Conservation (phyloP, 2,113 vertebrate species). For the Butorides virescens region DNA sequence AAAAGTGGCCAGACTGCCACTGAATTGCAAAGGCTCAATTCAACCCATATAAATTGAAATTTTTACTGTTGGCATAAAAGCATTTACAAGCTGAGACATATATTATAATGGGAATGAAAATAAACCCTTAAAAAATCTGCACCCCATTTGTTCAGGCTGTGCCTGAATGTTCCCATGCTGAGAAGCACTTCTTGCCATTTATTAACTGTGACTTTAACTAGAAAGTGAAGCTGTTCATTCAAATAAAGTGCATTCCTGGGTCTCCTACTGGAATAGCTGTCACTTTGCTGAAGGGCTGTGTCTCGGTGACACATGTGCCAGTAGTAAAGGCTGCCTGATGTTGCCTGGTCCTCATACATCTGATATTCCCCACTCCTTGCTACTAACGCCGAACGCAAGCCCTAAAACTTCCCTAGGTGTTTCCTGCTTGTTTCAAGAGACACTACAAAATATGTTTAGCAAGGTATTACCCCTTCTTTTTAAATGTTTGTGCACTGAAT, state of each 20-base stretch:
- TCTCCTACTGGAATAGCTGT: conserved; percentile 51
- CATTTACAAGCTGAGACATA: conserved; percentile 47
- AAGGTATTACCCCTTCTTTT: neutral
- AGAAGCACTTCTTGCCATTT: conserved; percentile 62
- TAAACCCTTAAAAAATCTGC: conserved; percentile 59
- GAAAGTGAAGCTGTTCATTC: conserved; percentile 53
- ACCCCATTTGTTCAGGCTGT: conserved; percentile 60
- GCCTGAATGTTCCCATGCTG: conserved; percentile 31
- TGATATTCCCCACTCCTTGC: neutral
- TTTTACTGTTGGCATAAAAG: conserved; percentile 47
- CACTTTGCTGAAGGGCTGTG: conserved; percentile 4
- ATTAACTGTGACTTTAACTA: conserved; percentile 64
- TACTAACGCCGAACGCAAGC: neutral
- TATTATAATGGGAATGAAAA: conserved; percentile 19
- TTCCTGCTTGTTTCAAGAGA: neutral
- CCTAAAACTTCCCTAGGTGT: neutral
- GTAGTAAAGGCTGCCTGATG: neutral
- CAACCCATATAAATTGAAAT: conserved; percentile 31
- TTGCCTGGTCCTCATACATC: neutral
- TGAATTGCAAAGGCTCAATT: conserved; percentile 40
- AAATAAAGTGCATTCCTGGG: conserved; percentile 38
- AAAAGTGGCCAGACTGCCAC: conserved; percentile 24
- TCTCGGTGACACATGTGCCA: neutral
- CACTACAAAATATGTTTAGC: neutral
- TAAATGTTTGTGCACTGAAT: neutral